phyloP scores from a whole-genome alignment of 1,140 invertebrate species.

The Philopotamus ludificatus region DNA sequence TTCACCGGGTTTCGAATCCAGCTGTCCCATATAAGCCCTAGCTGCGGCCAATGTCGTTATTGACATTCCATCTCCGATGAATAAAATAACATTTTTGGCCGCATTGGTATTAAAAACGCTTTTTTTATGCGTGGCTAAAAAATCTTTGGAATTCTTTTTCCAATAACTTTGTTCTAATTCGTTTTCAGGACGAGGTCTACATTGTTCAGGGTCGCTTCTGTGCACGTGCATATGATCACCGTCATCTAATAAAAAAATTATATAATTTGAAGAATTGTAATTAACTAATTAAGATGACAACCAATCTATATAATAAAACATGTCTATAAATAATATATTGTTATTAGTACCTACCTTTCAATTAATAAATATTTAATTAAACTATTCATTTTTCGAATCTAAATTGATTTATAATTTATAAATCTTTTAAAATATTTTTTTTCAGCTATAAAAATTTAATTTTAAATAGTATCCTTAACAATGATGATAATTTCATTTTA shows the following conservation, averaged over 20 bases:
- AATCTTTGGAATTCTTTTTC: slow-evolving; percentile 44
- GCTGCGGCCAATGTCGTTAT: slow-evolving; percentile 71
- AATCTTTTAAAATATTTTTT: no score
- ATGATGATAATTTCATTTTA: no score
- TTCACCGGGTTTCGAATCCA: slow-evolving; percentile 61
- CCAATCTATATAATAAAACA: background rate
- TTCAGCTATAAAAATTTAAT: no score
- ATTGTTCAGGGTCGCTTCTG: background rate
- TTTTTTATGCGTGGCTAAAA: slow-evolving; percentile 52
- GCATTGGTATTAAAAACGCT: slow-evolving; percentile 56
- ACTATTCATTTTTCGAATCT: no score
- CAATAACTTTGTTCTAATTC: slow-evolving; percentile 46
- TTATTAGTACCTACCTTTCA: background rate
- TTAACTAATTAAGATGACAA: no score
- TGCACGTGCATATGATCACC: background rate
- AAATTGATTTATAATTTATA: no score
- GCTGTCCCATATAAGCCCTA: slow-evolving; percentile 66
- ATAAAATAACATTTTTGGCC: slow-evolving; percentile 71
- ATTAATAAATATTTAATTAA: no score
- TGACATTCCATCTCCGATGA: slow-evolving; percentile 82
- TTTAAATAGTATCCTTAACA: no score
- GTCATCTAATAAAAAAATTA: slow-evolving; percentile 15
- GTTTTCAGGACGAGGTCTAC: background rate
- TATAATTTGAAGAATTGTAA: background rate
- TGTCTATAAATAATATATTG: background rate